Evolutionary conservation across 2,888 invertebrate species (phyloP).

Genomic region (Diarsia brunnea): DNA sequence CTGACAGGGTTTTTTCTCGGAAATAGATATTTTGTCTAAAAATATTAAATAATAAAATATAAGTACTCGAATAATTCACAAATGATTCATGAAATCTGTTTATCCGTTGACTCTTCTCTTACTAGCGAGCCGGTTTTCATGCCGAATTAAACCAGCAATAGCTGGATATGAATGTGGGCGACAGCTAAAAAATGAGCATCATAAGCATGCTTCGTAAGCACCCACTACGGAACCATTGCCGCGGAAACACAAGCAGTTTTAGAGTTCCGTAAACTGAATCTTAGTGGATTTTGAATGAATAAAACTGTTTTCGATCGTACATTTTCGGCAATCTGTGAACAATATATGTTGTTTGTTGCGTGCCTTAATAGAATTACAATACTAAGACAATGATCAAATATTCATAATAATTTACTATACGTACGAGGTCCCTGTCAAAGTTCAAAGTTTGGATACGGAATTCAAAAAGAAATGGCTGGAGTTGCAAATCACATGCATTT

Average conservation of each 20-base stretch:
- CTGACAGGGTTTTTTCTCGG: too few relatives aligned
- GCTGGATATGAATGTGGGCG: slow-evolving; percentile 45
- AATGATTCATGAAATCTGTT: slow-evolving; percentile 17
- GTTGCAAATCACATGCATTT: background rate
- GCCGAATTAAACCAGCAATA: slow-evolving; percentile 43
- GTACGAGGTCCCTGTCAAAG: too few relatives aligned
- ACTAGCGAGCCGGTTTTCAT: slow-evolving; percentile 38
- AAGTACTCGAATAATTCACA: background rate
- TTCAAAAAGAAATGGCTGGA: background rate
- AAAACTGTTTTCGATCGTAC: background rate
- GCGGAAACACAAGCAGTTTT: slow-evolving; percentile 44
- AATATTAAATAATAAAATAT: too few relatives aligned
- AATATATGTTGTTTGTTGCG: background rate
- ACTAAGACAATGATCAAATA: background rate
- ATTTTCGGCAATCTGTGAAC: background rate
- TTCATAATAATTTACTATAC: background rate
- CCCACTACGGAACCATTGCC: slow-evolving; percentile 19
- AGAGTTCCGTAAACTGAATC: background rate
- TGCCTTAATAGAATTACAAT: background rate
- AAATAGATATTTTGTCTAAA: too few relatives aligned
- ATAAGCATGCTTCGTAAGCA: slow-evolving; percentile 31
- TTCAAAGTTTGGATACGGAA: background rate
- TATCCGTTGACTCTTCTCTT: background rate
- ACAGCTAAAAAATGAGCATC: slow-evolving; percentile 62
- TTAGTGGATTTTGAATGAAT: background rate